Base-by-base conservation (phyloP, 2,797 vertebrate genomes). In the Gephyroberyx darwinii region DNA sequence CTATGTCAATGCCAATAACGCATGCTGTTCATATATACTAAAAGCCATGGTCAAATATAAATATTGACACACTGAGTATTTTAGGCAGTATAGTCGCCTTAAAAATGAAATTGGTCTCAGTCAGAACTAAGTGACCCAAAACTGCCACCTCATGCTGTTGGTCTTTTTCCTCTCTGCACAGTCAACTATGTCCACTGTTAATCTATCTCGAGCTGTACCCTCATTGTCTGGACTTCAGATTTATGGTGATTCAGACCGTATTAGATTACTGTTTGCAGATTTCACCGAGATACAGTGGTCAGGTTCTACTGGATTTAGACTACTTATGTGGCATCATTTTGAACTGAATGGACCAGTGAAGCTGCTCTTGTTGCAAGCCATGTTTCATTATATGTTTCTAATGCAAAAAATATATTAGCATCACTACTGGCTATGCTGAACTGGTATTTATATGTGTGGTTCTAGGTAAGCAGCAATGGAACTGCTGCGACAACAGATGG, bases 401-500 rank as follows among this genome's bases (percentile, higher is more conserved):
- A 14, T 51, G 30, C 31, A 51, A 56, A 0, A 16, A 30, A 30
- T 35, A 68, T 35, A 45, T 61, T 62, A 33, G 13, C 50, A 20
- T 8, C 22, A 16, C 10, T 31, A 5, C 7, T 86, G 57, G 51
- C 30, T 0, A 0, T 56, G 10, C 65, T 19, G 7, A 47, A 33
- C 19, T n/a, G 12, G 51, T 71, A 22, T 30, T 8, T 80, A 8
- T 80, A 8, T 41, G 16, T 68, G 13, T 47, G 14, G 83, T 53
- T 82, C 48, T 83, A 97, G 95, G 94, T 96, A 74, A 96, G 92
- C 89, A 95, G 94, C 88, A 97, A 97, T 93, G 96, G 96, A 68
- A 94, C 91, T 60, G 92, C 91, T 75, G 91, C 94, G 1, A 82
- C 91, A 67, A 88, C 92, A 82, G 95, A 94, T 59, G 93, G 89